Evolutionary conservation across 2,888 invertebrate genomes (phyloP).

Genomic region (Cabera pusaria): DNA sequence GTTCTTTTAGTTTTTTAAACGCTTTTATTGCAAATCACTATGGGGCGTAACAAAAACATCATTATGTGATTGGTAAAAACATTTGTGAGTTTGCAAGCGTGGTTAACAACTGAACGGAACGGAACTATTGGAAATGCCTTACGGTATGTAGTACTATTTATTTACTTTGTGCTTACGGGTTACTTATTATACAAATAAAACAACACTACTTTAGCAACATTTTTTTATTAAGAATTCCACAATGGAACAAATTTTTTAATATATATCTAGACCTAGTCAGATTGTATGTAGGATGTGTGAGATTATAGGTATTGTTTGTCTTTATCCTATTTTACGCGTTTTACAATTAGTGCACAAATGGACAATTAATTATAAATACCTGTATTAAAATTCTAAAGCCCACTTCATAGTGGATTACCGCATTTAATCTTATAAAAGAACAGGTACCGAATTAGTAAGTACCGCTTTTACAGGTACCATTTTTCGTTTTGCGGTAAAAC

Average conservation of each 20-base stretch:
- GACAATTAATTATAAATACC: constrained; percentile 60
- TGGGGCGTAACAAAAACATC: too few species aligned
- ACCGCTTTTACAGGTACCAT: constrained; percentile 6
- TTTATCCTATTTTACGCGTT: constrained; percentile 33
- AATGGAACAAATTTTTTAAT: constrained; percentile 79
- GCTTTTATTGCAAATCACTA: too few species aligned
- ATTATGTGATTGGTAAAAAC: too few species aligned
- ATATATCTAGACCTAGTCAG: constrained; percentile 75
- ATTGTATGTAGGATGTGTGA: constrained; percentile 63
- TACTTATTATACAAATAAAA: too few species aligned
- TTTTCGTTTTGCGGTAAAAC: constrained; percentile 21
- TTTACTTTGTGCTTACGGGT: too few species aligned
- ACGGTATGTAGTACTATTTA: too few species aligned
- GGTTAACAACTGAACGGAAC: too few species aligned
- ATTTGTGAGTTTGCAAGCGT: too few species aligned
- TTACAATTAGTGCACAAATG: constrained; percentile 58
- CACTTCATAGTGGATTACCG: constrained; percentile 31
- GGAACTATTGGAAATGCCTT: too few species aligned
- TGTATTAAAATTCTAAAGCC: constrained; percentile 53
- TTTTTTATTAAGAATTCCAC: constrained; percentile 84
- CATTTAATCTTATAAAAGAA: constrained; percentile 29
- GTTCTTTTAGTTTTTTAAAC: too few species aligned
- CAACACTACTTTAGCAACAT: constrained; percentile 78
- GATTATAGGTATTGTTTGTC: constrained; percentile 48
- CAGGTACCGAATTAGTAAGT: constrained; percentile 14